Base-by-base conservation (phyloP, 2,113 vertebrate species). In the Athene noctua region DNA sequence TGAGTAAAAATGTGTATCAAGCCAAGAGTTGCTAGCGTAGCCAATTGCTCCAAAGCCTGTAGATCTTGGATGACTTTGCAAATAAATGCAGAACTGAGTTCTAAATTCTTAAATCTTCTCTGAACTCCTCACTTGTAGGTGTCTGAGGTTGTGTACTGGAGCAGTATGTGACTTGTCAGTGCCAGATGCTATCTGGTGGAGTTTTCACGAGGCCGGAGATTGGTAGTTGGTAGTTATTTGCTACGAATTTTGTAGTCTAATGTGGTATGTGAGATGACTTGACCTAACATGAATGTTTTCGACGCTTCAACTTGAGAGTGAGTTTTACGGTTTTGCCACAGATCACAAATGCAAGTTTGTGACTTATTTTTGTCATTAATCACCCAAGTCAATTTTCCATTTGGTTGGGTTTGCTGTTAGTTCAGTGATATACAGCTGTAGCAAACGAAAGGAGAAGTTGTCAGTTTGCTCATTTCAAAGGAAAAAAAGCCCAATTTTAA, bases 301-400 rank as follows among this genome's bases (percentile, higher is more conserved):
- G 1, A 0, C 0, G 0, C 61, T 34, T 22, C 46, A 2, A 0
- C 66, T n/a, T 30, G 27, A 42, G 75, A 0, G 0, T 2, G n/a
- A 13, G 46, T 54, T 93, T 57, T 14, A 19, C 2, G 12, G 7
- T 5, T 71, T 79, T 62, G 62, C 72, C 62, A 19, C 80, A 62
- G 65, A 75, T 59, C 42, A 9, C 70, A 87, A 36, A 57, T 27
- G 46, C 62, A 30, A 85, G 68, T 95, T 95, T 54, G 81, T 36
- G 71, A 29, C 87, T 91, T 19, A 30, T 11, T 95, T 95, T 63
- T 90, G 55, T 36, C 63, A 23, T 91, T 80, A 57, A 71, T 93
- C 90, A 78, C 32, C n/a, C 12, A 5, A 92, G 87, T 78, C 95
- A 63, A 4, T 90, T 90, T 96, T 97, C 93, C 91, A 59, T 95